Base-by-base conservation (phyloP, 92 coral and sea anemone genomes). In the Anthopleura xanthogrammica region DNA sequence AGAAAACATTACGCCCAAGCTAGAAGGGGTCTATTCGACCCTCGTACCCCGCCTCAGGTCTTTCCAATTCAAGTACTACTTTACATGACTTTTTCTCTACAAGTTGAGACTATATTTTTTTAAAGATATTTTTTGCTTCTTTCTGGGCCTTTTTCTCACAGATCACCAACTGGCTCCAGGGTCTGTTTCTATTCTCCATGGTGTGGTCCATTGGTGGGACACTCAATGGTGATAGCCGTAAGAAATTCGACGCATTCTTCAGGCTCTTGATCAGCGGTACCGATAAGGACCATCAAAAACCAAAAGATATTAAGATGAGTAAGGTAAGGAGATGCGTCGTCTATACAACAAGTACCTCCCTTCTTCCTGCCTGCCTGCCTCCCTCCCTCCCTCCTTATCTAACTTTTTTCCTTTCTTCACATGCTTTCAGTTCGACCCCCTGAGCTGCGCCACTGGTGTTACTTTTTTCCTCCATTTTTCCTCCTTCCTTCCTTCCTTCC, bases 201-300 rank as follows among this genome's bases (percentile, higher is more conserved):
- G 98, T 95, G 14, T 95, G 98, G 98, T 78, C 91, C 70, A 84
- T 95, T 50, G 98, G 98, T 55, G 96, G 93, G 6, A 95, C 98
- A 1, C 89, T 95, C 29, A 94, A 94, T 76, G 93, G 98, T 7
- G 98, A 94, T 77, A 95, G 98, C 82, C 92, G 98, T 12, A 95
- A 94, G 91, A 95, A 94, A 85, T 95, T 95, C 73, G 98, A 95
- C 78, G 85, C 96, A 22, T 95, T 95, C 90, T 95, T 95, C 78
- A 87, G 98, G 72, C 84, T 95, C 65, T 75, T 95, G 66, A 95
- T 95, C 79, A 95, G 98, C 66, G 98, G 98, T 78, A 95, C 98
- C 4, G 98, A 95, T 80, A 95, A 95, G 76, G 98, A 95, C 80
- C 98, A 95, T 39, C 98, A 98, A 23, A 95, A 95, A 72, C 98